These are phyloP conservation scores for Chloropsis hardwickii DNA, from an alignment of 2,113 vertebrate species.

Conservation along the genomic window DNA sequence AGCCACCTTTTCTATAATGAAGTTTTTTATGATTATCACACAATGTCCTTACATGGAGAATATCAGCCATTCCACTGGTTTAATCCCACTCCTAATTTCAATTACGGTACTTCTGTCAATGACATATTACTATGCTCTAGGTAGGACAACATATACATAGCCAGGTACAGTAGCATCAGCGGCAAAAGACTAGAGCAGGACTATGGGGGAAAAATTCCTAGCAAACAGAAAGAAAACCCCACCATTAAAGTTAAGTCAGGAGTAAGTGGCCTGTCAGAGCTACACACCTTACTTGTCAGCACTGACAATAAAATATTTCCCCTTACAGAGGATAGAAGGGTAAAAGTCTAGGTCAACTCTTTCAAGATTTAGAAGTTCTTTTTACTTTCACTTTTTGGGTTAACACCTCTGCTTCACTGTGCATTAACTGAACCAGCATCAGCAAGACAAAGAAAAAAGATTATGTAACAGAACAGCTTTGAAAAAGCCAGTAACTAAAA, in stretches of 20 bases:
- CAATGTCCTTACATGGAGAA: neutral
- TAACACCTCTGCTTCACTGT: neutral
- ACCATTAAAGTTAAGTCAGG: neutral
- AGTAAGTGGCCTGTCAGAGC: neutral
- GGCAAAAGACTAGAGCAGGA: neutral
- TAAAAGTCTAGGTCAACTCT: neutral
- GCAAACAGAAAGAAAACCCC: accelerated
- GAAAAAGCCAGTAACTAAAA: neutral
- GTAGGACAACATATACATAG: accelerated
- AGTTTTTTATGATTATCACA: neutral
- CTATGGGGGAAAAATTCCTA: neutral
- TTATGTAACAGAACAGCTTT: neutral
- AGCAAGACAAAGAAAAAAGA: neutral
- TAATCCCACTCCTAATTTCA: neutral
- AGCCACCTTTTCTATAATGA: neutral
- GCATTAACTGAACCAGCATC: neutral
- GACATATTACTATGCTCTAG: neutral
- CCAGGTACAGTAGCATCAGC: neutral
- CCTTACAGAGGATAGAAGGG: accelerated
- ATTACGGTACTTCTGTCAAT: neutral
- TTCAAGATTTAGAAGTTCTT: neutral
- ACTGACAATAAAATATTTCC: neutral
- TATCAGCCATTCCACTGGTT: neutral
- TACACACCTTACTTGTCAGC: neutral
- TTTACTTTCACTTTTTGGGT: neutral